Evolutionary conservation across 2,797 vertebrate genomes (phyloP), one percentile per base, ranked within the genome.

Genomic region (Peromyscus aztecus): DNA sequence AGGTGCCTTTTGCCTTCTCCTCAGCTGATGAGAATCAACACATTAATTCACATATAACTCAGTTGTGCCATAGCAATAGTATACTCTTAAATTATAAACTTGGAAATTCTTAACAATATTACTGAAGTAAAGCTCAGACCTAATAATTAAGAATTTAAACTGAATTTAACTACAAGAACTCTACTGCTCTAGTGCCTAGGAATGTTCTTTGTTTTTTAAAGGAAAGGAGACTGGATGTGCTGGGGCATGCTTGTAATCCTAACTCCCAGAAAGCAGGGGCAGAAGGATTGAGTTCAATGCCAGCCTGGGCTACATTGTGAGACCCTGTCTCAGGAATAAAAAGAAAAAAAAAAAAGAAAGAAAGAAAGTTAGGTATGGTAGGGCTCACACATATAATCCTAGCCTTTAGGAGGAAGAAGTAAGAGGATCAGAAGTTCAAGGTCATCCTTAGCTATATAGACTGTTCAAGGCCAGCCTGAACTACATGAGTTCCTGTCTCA

Each of bases 11-110:
- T 37, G 40, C 61, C 90, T 86, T 83, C 63, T 89, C n/a, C n/a
- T 69, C 65, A 40, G 31, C 84, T 61, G 49, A 80, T 1, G 5
- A 84, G 57, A 67, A 13, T 29, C 49, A 37, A 21, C 67, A 8
- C 24, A 52, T 82, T 69, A 29, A 82, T 89, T 77, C 23, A 5
- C 5, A 27, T 86, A 2, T 55, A 40, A 78, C 76, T 87, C 12
- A 14, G 40, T 34, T 88, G 37, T 17, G 83, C 21, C 75, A 61
- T 24, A 23, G 57, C 31, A 52, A 9, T 89, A 49, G 46, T 83
- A 85, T 46, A 90, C 71, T 93, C 37, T 93, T 78, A 52, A 95
- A 91, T 37, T 77, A 14, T n/a, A 86, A 80, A 83, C 75, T 92
- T 95, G 63, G 81, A 73, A 69, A 90, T 91, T 77, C 49, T 55